These are phyloP conservation scores for Monarcha castaneiventris DNA, from an alignment of 2,113 vertebrate genomes.

Conservation along the genomic window DNA sequence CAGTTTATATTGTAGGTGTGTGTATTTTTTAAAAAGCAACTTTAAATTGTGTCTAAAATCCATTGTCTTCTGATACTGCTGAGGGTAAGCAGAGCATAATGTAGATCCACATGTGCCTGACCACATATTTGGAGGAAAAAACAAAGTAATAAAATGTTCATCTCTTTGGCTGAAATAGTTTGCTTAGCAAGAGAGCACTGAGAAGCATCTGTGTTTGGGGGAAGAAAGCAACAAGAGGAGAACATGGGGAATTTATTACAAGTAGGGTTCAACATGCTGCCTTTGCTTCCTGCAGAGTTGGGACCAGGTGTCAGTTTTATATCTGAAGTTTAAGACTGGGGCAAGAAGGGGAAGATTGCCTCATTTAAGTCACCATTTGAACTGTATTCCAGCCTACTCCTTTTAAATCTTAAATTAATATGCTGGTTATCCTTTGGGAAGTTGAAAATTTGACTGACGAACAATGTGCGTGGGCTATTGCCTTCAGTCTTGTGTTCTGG, in stretches of 20 bases:
- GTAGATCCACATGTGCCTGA: neutral
- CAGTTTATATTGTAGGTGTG: neutral
- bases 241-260: neutral
- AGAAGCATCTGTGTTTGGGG: constrained; percentile 16
- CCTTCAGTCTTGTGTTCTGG: neutral
- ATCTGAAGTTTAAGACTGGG: neutral
- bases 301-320: neutral
- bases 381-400: neutral
- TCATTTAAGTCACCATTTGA: neutral
- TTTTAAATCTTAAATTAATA: neutral
- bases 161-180: neutral
- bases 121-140: neutral
- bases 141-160: neutral
- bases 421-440: neutral
- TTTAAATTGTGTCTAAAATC: neutral
- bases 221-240: neutral
- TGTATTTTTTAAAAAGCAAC: neutral
- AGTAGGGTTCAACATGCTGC: neutral
- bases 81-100: neutral
- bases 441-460: neutral
- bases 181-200: neutral
- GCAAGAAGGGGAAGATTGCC: neutral
- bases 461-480: neutral
- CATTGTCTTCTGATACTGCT: neutral
- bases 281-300: neutral